These are phyloP conservation scores for Perognathus longimembris DNA, from an alignment of 2,113 vertebrate genomes.

Conservation along the genomic window DNA sequence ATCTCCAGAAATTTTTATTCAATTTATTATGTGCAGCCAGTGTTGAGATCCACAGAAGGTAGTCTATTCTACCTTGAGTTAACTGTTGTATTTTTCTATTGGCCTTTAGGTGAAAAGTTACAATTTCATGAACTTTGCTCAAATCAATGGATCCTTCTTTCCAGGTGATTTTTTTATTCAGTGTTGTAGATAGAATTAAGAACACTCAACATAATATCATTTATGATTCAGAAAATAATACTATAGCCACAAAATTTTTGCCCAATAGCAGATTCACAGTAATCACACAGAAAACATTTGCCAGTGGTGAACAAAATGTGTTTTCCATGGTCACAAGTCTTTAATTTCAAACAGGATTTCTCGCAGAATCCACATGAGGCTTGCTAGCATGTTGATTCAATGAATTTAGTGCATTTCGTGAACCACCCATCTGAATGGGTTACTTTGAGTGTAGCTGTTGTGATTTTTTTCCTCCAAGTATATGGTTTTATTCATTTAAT, in stretches of 20 bases:
- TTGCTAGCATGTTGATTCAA: constrained; percentile 34
- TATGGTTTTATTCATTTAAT: constrained; percentile 73
- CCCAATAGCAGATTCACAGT: not conserved
- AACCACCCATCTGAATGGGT: constrained; percentile 50
- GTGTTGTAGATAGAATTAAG: not conserved
- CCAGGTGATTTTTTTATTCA: not conserved
- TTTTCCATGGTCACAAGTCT: not conserved
- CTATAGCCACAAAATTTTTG: not conserved
- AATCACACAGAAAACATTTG: not conserved
- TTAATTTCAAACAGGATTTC: constrained; percentile 52
- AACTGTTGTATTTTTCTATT: not conserved
- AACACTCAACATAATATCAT: not conserved
- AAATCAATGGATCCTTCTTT: not conserved
- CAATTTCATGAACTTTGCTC: constrained; percentile 15
- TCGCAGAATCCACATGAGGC: not conserved
- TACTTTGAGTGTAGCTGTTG: constrained; percentile 72
- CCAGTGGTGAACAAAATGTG: not conserved
- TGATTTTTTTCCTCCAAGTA: constrained; percentile 70
- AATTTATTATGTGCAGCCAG: not conserved
- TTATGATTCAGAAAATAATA: constrained; percentile 3
- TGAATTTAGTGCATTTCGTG: constrained; percentile 40
- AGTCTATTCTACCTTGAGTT: not conserved
- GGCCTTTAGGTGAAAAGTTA: not conserved
- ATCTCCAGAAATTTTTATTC: constrained; percentile 38
- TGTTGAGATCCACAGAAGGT: not conserved